These are phyloP conservation scores for Idaea biselata DNA, from an alignment of 2,888 invertebrate genomes.

Conservation along the genomic window DNA sequence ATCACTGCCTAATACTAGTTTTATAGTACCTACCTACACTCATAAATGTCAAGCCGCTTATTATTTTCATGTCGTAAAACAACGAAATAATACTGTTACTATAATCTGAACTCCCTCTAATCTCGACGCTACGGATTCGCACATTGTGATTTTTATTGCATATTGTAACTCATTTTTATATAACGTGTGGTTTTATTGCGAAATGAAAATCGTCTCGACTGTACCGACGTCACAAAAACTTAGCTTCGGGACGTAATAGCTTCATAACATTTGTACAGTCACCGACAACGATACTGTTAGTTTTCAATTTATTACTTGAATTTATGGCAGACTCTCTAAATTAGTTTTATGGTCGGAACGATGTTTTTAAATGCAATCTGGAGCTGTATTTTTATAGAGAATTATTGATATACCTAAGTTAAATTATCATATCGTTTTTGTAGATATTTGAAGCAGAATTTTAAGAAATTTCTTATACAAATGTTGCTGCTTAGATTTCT, in stretches of 20 bases:
- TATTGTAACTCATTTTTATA: slow-evolving; percentile 67
- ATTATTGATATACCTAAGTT: not conserved
- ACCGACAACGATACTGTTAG: slow-evolving; percentile 21
- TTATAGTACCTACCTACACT: slow-evolving; percentile 63
- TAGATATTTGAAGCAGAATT: not conserved
- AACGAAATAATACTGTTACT: slow-evolving; percentile 72
- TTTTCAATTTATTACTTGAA: slow-evolving; percentile 5
- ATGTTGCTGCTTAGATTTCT: not conserved
- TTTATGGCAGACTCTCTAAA: not conserved
- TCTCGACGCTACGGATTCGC: slow-evolving; percentile 54
- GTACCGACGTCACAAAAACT: slow-evolving; percentile 32
- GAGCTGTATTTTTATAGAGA: not conserved
- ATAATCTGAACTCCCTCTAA: slow-evolving; percentile 65
- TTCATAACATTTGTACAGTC: slow-evolving; percentile 23
- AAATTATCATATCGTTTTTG: not conserved
- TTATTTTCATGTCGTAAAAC: slow-evolving; percentile 77
- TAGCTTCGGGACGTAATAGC: slow-evolving; percentile 32
- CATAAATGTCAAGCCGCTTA: slow-evolving; percentile 67
- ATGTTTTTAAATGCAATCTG: not conserved
- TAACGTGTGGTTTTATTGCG: slow-evolving; percentile 60
- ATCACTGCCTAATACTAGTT: slow-evolving; percentile 53
- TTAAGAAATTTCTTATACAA: not conserved
- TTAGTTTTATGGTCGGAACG: not conserved
- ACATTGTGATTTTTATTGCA: slow-evolving; percentile 59
- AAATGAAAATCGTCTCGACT: slow-evolving; percentile 41